phyloP scores from a whole-genome alignment of 2,113 vertebrate species.

The Thymallus thymallus region DNA sequence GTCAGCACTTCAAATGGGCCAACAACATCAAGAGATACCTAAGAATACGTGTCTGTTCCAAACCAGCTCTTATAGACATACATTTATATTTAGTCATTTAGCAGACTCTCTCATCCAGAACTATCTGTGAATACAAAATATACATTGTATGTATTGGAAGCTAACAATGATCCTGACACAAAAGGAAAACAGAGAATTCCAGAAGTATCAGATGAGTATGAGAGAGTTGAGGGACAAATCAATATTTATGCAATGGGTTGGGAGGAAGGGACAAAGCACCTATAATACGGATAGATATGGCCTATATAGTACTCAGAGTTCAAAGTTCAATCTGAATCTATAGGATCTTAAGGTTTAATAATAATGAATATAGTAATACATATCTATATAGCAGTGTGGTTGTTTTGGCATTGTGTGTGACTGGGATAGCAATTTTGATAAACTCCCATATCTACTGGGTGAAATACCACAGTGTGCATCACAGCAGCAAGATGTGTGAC shows the following conservation, averaged over 20 bases:
- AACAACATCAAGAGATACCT: conserved; percentile 11
- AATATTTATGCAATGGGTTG: conserved; percentile 8
- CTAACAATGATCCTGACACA: not conserved
- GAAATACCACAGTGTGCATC: too few species aligned
- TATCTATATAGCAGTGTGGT: too few species aligned
- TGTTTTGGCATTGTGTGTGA: too few species aligned
- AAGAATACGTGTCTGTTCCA: not conserved
- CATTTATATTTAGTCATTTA: not conserved
- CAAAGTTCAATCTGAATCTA: too few species aligned
- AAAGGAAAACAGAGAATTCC: not conserved
- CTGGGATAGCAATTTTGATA: too few species aligned
- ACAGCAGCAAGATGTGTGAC: too few species aligned
- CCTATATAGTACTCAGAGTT: too few species aligned
- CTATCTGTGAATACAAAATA: not conserved
- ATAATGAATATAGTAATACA: too few species aligned
- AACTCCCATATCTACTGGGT: too few species aligned
- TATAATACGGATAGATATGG: too few species aligned
- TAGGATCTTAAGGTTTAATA: too few species aligned
- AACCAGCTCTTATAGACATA: not conserved
- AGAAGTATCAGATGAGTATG: conserved; percentile 17
- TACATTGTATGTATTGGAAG: not conserved
- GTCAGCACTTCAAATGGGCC: conserved; percentile 20
- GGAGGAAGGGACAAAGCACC: too few species aligned
- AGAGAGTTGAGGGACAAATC: conserved; percentile 27
- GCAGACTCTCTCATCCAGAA: not conserved